Percentiles rank a stretch among this genome's conserved stretches.
These are phyloP conservation scores for Acholoe squamosa DNA, from an alignment of 2,888 invertebrate genomes.

Conservation along the genomic window DNA sequence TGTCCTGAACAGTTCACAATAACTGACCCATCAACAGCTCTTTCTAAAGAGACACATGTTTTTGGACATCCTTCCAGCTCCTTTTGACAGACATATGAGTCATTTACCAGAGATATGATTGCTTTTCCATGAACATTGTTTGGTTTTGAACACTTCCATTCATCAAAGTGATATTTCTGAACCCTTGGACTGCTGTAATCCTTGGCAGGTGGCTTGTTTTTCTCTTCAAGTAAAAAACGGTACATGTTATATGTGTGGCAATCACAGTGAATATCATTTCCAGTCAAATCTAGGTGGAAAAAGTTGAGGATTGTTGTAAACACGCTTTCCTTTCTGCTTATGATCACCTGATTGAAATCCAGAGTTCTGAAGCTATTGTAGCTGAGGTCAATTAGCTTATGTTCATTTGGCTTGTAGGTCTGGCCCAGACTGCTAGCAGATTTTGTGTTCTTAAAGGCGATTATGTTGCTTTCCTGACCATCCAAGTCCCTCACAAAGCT, in stretches of 20 bases:
- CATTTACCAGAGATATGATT: neutral
- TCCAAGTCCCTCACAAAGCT: neutral
- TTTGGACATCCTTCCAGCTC: neutral
- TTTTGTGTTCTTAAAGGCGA: neutral
- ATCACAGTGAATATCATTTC: constrained; percentile 33
- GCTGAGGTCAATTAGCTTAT: neutral
- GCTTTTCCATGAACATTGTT: neutral
- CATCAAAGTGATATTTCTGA: neutral
- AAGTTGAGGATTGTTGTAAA: neutral
- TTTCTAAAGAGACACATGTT: neutral
- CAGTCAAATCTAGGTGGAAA: neutral
- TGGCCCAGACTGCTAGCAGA: neutral
- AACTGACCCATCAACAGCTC: neutral
- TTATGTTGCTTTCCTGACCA: neutral
- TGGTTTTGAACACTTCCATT: neutral
- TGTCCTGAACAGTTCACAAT: neutral
- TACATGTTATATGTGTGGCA: constrained; percentile 8
- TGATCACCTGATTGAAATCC: neutral
- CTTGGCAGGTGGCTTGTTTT: too few relatives aligned
- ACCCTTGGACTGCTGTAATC: neutral
- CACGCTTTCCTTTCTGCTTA: neutral
- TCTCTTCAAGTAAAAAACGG: neutral
- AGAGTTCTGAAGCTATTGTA: neutral
- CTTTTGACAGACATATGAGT: neutral
- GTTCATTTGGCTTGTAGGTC: neutral